These are phyloP conservation scores for Trissolcus basalis DNA, from an alignment of 1,140 invertebrate species.

Conservation along the genomic window DNA sequence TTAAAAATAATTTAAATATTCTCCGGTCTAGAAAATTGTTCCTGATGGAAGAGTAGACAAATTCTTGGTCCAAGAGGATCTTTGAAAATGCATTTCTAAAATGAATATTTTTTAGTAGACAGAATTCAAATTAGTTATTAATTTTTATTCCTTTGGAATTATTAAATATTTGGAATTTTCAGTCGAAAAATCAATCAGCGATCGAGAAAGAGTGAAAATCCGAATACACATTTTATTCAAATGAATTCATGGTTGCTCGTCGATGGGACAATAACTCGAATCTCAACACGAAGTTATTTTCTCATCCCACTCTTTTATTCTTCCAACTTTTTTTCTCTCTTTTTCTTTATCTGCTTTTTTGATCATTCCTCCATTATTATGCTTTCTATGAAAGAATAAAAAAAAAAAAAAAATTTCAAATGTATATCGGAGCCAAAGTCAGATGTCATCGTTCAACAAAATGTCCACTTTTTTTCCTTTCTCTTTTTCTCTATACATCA, in stretches of 20 bases:
- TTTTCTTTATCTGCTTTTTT: slow-evolving; percentile 3
- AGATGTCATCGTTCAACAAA: slow-evolving; percentile 64
- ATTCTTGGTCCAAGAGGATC: too few species aligned
- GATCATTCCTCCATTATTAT: slow-evolving; percentile 8
- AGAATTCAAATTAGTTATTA: too few species aligned
- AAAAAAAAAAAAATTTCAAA: background rate
- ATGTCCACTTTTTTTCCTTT: slow-evolving; percentile 36
- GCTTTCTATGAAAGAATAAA: too few species aligned
- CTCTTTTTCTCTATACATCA: too few species aligned
- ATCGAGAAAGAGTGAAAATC: slow-evolving; percentile 17
- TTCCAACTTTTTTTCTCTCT: background rate
- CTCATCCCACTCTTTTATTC: slow-evolving; percentile 21
- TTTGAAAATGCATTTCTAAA: too few species aligned
- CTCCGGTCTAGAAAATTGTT: too few species aligned
- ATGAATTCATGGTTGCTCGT: slow-evolving; percentile 38
- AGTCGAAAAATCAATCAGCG: slow-evolving; percentile 14
- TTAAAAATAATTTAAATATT: too few species aligned
- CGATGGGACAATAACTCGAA: slow-evolving; percentile 37
- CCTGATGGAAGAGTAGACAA: too few species aligned
- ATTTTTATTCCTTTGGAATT: too few species aligned
- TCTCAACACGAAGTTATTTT: slow-evolving; percentile 42
- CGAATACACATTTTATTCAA: slow-evolving; percentile 38
- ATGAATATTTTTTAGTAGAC: too few species aligned
- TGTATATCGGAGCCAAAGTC: slow-evolving; percentile 62
- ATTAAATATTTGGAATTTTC: too few species aligned